phyloP scores from a whole-genome alignment of 2,113 vertebrate species.

The Mesoclemmys tuberculata region DNA sequence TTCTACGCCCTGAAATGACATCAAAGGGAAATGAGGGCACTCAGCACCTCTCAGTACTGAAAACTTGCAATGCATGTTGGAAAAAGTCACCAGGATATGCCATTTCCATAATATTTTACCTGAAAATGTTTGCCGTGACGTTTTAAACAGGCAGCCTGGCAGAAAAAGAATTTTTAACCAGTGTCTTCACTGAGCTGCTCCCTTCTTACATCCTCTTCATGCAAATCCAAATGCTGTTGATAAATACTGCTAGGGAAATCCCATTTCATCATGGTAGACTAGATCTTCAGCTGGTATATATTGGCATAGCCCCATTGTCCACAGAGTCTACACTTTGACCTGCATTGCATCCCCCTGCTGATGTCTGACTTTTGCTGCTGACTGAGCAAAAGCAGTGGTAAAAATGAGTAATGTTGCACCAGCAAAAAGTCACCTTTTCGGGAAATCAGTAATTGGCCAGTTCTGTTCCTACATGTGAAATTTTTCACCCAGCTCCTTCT shows the following conservation, averaged over 20 bases:
- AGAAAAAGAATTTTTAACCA: rapidly evolving
- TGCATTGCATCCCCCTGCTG: background rate
- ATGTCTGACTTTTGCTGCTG: background rate
- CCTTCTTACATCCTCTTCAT: background rate
- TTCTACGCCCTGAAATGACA: background rate
- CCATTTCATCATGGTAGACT: background rate
- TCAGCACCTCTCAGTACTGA: background rate
- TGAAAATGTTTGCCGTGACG: background rate
- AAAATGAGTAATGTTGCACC: background rate
- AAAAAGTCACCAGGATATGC: background rate
- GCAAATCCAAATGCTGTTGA: rapidly evolving
- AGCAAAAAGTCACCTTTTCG: background rate
- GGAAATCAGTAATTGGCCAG: background rate
- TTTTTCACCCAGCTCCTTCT: background rate
- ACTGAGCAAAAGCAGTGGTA: background rate
- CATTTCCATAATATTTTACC: background rate
- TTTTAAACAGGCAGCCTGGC: background rate
- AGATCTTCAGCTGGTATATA: background rate
- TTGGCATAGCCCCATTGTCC: background rate
- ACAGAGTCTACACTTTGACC: rapidly evolving
- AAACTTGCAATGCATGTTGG: background rate
- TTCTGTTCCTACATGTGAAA: background rate
- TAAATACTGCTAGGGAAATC: background rate
- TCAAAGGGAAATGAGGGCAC: background rate
- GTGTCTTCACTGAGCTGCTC: background rate